A percentile compares a stretch with the other conserved stretches of the same genome.
These are phyloP conservation scores for Apotomis capreana DNA, from an alignment of 2,888 invertebrate species.

Conservation along the genomic window DNA sequence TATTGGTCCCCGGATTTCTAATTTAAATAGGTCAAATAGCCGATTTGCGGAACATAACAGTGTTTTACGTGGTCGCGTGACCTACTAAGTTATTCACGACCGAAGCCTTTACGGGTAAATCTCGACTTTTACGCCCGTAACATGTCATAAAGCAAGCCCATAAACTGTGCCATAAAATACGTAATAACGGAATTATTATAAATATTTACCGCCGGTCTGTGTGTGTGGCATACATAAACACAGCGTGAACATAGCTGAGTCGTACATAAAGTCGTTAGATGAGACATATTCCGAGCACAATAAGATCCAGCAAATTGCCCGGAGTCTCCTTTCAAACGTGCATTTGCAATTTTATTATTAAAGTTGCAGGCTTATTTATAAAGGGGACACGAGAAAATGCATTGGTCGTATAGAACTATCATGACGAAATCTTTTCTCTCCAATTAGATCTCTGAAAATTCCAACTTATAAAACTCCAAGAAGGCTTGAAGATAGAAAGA, in stretches of 20 bases:
- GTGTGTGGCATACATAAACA: slow-evolving; percentile 42
- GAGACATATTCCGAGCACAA: slow-evolving; percentile 37
- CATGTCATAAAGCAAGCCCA: slow-evolving; percentile 74
- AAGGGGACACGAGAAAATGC: slow-evolving; percentile 26
- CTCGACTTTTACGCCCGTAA: slow-evolving; percentile 77
- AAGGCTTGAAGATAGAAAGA: not conserved
- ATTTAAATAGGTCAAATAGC: slow-evolving; percentile 25
- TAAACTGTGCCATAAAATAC: slow-evolving; percentile 75
- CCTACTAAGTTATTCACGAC: slow-evolving; percentile 74
- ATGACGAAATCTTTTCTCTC: not conserved
- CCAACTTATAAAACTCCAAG: not conserved
- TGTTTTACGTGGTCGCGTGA: slow-evolving; percentile 47
- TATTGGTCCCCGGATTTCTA: slow-evolving; percentile 22
- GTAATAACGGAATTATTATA: slow-evolving; percentile 73
- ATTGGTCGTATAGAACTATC: slow-evolving; percentile 5
- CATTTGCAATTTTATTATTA: slow-evolving; percentile 40
- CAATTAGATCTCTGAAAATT: not conserved
- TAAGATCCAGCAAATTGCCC: slow-evolving; percentile 38
- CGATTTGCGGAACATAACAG: slow-evolving; percentile 13
- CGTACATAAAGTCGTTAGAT: slow-evolving; percentile 43
- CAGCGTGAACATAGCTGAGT: slow-evolving; percentile 50
- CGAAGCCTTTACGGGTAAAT: slow-evolving; percentile 72
- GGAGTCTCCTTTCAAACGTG: slow-evolving; percentile 40
- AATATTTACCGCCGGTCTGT: slow-evolving; percentile 65
- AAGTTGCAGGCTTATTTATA: slow-evolving; percentile 33